Evolutionary conservation across 2,113 vertebrate genomes (phyloP), one percentile per base, ranked within the genome.

Genomic region (Symphodus melops): DNA sequence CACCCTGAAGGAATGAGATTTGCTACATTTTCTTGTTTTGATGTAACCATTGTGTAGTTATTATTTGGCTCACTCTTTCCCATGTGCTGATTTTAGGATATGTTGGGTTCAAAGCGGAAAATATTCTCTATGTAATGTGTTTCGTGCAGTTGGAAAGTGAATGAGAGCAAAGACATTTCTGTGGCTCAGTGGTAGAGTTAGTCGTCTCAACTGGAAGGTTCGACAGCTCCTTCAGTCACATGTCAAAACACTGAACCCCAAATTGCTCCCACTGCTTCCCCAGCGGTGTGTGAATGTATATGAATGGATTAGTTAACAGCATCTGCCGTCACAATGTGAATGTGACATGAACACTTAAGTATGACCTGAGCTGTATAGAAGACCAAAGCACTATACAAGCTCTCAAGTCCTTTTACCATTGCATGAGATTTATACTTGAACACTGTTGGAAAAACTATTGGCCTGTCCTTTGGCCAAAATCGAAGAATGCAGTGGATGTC

Each of bases 401-500:
- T 33, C 28, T 33, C 28, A 33, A 33, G 28, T 33, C 28, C 28
- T 1, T 33, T 33, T 33, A 33, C 28, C 28, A 33, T 11, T 41
- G 6, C 11, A 28, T 46, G 75, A 68, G 82, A 81, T 80, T 75
- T 69, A 58, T 75, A 21, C 19, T 37, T 58, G 21, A 33, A 49
- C 8, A 49, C 52, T 68, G 37, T 82, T 37, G 86, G 83, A 82
- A 84, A 91, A 91, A 39, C 39, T 1, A 12, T 14, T 5, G 4
- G 5, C 14, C 58, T 67, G 60, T 63, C 25, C 28, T 56, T 62
- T 1, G 11, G 61, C 57, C 62, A 55, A 53, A 69, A 70, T 72
- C 44, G 39, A 3, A 55, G 62, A 75, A 25, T 73, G 52, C 77
- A 70, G 58, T 17, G 75, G 55, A 39, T n/a, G 41, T 80, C 57